Evolutionary conservation across 2,113 vertebrate genomes (phyloP), one percentile per base, ranked within the genome.

Genomic region (Scatophagus argus): DNA sequence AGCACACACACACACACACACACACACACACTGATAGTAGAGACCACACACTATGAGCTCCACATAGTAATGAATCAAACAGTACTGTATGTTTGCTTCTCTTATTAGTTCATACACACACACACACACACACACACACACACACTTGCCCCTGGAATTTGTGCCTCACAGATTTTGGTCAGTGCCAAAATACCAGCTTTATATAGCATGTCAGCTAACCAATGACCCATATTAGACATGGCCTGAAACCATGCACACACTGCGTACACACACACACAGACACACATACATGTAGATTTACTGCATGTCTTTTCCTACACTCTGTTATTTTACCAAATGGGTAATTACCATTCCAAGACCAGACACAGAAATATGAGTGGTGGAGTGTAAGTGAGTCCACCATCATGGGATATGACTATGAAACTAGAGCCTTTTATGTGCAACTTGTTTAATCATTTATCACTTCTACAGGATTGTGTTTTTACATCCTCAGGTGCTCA

Each of bases 131-230:
- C 34, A 16, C 8, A 31, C 17, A 63, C 31, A 67, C 51, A 64
- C 21, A 74, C 68, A 25, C n/a, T 19, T 14, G 72, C 79, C 76
- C 31, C 6, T 66, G 79, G 79, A 83, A 81, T 79, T 86, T 78
- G 36, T 68, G 76, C 70, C 55, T 81, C 74, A 75, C 79, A 85
- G 76, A 82, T 55, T 87, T 85, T 58, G 29, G 6, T 69, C 56
- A 39, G 54, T 77, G 73, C 74, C 85, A 83, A 84, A 85, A 82
- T 39, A 85, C 74, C 67, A 77, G 81, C 79, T 87, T 76, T 83
- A 77, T 49, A 77, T 72, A 86, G 81, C 62, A 74, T 79, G 77
- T 86, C 62, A 80, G 69, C 29, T 36, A 82, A 77, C 38, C 84
- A 78, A 49, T 77, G 87, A 87, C 78, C 80, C 76, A 81, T 43